Conservation (phyloP, 2,797 vertebrate species). For the Lycodopsis pacificus region DNA sequence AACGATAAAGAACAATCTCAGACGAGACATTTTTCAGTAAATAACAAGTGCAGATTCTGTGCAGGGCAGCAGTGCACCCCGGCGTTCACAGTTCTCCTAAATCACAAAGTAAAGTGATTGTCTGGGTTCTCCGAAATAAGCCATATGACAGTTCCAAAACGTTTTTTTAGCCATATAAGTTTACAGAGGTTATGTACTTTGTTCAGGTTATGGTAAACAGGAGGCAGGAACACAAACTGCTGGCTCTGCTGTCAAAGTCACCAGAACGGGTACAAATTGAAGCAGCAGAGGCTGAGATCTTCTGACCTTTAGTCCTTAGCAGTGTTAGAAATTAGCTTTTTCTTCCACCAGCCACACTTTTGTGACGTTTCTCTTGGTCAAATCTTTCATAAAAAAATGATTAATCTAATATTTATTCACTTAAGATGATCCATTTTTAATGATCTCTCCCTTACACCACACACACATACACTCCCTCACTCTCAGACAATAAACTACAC, state of each 20-base stretch:
- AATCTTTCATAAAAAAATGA: not conserved
- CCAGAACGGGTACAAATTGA: not conserved
- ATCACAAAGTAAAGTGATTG: not conserved
- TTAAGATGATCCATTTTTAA: not conserved
- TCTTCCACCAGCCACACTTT: not conserved
- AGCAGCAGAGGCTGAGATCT: not conserved
- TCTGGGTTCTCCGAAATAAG: not conserved
- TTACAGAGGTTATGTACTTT: not conserved
- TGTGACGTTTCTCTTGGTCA: not conserved
- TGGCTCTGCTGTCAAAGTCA: not conserved
- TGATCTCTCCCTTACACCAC: not conserved
- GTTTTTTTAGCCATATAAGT: not conserved
- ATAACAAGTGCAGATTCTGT: not conserved
- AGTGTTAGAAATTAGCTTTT: not conserved
- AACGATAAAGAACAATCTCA: conserved; percentile 52
- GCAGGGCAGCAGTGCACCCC: not conserved
- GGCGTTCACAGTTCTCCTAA: not conserved
- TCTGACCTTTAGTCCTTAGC: not conserved
- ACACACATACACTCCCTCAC: too few species aligned
- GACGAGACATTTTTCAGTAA: conserved; percentile 4
- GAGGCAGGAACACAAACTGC: not conserved
- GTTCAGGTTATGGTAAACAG: not conserved
- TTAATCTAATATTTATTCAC: not conserved
- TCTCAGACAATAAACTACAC: too few species aligned
- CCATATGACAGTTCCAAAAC: not conserved